These are phyloP conservation scores for Acronicta alni DNA, from an alignment of 2,888 invertebrate genomes.

Conservation along the genomic window DNA sequence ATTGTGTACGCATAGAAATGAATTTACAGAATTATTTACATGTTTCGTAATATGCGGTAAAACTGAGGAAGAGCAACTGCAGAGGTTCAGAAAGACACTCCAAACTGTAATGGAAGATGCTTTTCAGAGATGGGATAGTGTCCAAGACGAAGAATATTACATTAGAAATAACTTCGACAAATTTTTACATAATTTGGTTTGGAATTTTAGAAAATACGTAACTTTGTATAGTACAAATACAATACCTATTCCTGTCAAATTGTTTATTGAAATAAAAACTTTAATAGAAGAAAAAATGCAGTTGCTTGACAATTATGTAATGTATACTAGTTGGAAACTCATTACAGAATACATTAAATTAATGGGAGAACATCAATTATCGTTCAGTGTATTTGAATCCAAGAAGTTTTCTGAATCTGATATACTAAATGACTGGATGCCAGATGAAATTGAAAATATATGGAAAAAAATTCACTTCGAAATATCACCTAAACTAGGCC, in stretches of 20 bases:
- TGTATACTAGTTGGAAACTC: conserved; percentile 60
- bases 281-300: conserved; percentile 56
- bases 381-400: conserved; percentile 12
- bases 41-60: conserved; percentile 58
- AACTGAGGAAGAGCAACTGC: conserved; percentile 58
- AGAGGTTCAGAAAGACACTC: conserved; percentile 56
- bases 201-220: conserved; percentile 23
- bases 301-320: conserved; percentile 54
- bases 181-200: conserved; percentile 26
- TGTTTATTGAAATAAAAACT: conserved; percentile 59
- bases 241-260: conserved; percentile 55
- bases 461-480: conserved; percentile 49
- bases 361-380: conserved; percentile 45
- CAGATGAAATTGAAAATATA: conserved; percentile 14
- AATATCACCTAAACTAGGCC: conserved; percentile 47
- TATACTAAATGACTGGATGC: conserved; percentile 2
- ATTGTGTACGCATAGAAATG: conserved; percentile 35
- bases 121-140: conserved; percentile 53
- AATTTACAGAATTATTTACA: conserved; percentile 39
- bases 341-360: conserved; percentile 48
- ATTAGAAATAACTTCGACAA: conserved; percentile 30
- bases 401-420: neutral
- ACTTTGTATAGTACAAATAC: conserved; percentile 51
- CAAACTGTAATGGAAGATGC: conserved; percentile 56
- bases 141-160: conserved; percentile 33